A percentile compares a stretch with the other conserved stretches of the same genome.
Evolutionary conservation across 2,113 vertebrate species (phyloP).

Genomic region (Myanophis thanlyinensis): DNA sequence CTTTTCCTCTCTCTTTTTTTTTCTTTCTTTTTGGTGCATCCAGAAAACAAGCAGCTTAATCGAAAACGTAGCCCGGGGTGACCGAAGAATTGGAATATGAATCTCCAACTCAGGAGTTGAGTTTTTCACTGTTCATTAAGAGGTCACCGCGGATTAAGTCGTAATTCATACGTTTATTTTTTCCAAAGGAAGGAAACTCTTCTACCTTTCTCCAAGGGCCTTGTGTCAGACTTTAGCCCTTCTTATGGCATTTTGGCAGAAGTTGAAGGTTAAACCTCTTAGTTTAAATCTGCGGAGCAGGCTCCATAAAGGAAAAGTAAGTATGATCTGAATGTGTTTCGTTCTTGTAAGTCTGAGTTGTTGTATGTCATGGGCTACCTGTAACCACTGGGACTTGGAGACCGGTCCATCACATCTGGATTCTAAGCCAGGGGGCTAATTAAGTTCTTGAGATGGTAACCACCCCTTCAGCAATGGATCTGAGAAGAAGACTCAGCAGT

Average conservation of each 20-base stretch:
- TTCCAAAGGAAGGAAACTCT: background rate
- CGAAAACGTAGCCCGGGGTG: background rate
- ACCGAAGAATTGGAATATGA: background rate
- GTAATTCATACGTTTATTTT: background rate
- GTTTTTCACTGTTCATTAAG: background rate
- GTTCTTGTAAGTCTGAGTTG: background rate
- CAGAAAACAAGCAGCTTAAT: background rate
- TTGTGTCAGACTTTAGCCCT: no score
- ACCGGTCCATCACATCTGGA: background rate
- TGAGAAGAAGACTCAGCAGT: background rate
- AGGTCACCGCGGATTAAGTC: background rate
- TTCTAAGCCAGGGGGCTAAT: background rate
- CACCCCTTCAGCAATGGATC: fast-evolving
- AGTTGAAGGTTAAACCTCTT: background rate
- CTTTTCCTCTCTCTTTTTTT: background rate
- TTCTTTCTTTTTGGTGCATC: background rate
- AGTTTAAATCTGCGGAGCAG: no score
- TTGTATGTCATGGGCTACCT: no score
- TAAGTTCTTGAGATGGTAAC: constrained; percentile 7
- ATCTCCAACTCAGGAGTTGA: background rate
- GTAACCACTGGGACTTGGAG: background rate
- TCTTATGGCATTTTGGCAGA: background rate
- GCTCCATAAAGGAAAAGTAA: no score
- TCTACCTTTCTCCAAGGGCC: background rate
- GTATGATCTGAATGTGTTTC: background rate